These are phyloP conservation scores for Pterocles burchelli DNA, from an alignment of 2,113 vertebrate species.

Conservation along the genomic window DNA sequence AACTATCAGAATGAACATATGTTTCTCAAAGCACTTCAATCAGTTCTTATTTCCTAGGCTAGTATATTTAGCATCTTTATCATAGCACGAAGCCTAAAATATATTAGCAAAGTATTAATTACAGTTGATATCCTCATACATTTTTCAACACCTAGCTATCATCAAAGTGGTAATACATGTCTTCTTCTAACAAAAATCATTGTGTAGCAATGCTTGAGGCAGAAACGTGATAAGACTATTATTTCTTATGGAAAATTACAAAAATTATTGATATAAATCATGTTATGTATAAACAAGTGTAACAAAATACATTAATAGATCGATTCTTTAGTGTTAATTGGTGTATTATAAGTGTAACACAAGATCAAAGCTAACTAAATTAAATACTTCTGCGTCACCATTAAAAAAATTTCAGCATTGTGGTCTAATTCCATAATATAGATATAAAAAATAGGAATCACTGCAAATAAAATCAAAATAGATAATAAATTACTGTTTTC, in stretches of 20 bases:
- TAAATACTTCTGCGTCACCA: background rate
- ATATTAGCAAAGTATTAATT: conserved; percentile 18
- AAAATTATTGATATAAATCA: background rate
- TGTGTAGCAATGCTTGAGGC: background rate
- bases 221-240: background rate
- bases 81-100: background rate
- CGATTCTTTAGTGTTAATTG: background rate
- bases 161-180: background rate
- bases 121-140: background rate
- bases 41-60: background rate
- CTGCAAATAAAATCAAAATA: background rate
- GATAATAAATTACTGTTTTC: background rate
- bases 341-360: background rate
- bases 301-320: background rate
- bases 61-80: background rate
- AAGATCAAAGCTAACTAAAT: background rate
- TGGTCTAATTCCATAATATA: background rate
- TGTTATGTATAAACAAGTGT: background rate
- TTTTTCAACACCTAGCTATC: background rate
- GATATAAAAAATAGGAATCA: background rate
- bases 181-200: background rate
- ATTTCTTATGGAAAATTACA: background rate
- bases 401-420: background rate
- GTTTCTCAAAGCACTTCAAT: background rate
- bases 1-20: background rate